Percentiles rank a stretch among this genome's conserved stretches.
These are phyloP conservation scores for Pavo muticus DNA, from an alignment of 2,113 vertebrate genomes.

Conservation along the genomic window DNA sequence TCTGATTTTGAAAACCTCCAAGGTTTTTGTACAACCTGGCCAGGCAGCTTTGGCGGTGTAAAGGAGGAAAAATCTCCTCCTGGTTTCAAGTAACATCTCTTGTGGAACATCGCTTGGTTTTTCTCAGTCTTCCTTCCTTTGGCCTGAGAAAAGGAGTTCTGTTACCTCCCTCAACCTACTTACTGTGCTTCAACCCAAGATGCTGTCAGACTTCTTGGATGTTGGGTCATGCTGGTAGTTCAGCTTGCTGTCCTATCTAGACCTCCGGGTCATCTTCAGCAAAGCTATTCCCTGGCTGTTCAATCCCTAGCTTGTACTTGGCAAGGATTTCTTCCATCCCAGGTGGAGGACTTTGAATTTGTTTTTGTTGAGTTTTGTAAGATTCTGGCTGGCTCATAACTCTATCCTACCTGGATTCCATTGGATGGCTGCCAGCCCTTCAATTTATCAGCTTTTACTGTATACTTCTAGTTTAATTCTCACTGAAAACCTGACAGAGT, in stretches of 20 bases:
- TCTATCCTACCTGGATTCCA: not conserved
- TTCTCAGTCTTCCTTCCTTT: not conserved
- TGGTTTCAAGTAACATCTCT: not conserved
- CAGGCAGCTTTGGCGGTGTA: not conserved
- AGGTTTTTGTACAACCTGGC: not conserved
- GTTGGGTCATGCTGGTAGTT: not conserved
- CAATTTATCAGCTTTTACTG: not conserved
- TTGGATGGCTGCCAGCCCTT: not conserved
- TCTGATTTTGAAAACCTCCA: not conserved
- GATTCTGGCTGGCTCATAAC: not conserved
- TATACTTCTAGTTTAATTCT: not conserved
- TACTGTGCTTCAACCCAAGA: not conserved
- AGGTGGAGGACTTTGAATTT: not conserved
- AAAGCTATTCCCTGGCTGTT: not conserved
- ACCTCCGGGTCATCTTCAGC: not conserved
- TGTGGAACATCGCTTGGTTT: not conserved
- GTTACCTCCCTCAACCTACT: not conserved
- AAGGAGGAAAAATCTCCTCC: not conserved
- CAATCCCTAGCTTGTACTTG: not conserved
- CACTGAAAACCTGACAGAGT: not conserved
- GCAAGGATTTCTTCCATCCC: not conserved
- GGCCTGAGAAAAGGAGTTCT: not conserved
- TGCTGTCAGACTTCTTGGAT: not conserved
- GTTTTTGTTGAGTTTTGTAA: not conserved
- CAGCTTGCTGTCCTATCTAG: not conserved